Evolutionary conservation across 2,113 vertebrate species (phyloP).

Genomic region (Vicugna pacos): DNA sequence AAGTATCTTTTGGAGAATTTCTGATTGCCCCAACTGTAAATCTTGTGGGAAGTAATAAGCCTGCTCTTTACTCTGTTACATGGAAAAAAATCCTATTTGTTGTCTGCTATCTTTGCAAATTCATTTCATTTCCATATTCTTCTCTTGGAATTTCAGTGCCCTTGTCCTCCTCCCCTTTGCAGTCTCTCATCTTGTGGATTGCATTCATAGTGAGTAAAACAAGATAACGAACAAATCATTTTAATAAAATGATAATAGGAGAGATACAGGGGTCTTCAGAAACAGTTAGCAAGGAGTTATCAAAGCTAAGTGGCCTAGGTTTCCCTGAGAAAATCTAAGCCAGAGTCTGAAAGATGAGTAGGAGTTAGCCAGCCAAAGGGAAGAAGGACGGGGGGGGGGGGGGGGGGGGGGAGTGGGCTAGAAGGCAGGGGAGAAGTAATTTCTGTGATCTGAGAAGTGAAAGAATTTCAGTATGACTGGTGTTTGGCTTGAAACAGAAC

Average conservation of each 20-base stretch:
- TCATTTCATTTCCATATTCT: background rate
- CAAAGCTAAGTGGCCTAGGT: background rate
- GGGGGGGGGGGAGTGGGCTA: background rate
- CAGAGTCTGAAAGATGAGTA: background rate
- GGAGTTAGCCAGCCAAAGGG: background rate
- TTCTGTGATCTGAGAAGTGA: conserved; percentile 50
- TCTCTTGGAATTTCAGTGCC: background rate
- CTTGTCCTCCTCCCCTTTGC: background rate
- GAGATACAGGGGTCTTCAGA: background rate
- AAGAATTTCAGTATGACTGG: background rate
- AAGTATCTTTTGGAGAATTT: too few relatives aligned
- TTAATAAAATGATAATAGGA: background rate
- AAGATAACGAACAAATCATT: background rate
- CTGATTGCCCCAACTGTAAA: too few relatives aligned
- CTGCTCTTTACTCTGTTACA: too few relatives aligned
- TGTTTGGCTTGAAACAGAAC: background rate
- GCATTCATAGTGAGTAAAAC: background rate
- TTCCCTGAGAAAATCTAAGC: background rate
- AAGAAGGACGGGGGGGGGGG: background rate
- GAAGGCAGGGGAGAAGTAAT: background rate
- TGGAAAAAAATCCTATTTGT: too few relatives aligned
- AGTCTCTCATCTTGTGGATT: background rate
- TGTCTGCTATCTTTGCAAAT: too few relatives aligned
- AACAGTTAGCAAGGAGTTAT: background rate
- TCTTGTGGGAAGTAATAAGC: too few relatives aligned